Base-by-base conservation (phyloP, 2,797 vertebrate genomes). In the Dipus sagitta region DNA sequence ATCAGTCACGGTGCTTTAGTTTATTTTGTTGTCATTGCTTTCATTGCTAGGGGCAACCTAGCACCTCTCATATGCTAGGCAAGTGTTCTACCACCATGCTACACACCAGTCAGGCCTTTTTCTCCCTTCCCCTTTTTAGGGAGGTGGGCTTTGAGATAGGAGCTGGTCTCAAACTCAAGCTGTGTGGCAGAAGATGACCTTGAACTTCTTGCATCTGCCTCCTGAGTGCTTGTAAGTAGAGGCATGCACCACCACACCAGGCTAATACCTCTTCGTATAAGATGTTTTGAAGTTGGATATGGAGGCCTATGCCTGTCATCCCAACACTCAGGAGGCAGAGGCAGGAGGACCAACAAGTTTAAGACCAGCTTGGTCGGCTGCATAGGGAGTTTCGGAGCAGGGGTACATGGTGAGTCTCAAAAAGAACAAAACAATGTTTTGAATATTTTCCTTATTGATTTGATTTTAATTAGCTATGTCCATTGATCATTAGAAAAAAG, bases 191-290 rank as follows among this genome's bases (percentile, higher is more conserved):
- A 77, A 18, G 38, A 12, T 75, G 21, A 42, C 38, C 72, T 47
- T 2, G 24, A 75, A 47, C 38, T 42, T 21, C 72, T 24, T 38
- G 24, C 9, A 10, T 38, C 78, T 64, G 78, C 6, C 32, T 42
- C 32, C 18, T 32, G 38, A 3, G n/a, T 81, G 78, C 78, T 47
- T 38, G 24, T 32, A 60, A 4, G 11, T 64, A 26, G 23, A 38
- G 60, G 21, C 64, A 28, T 65, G 77, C 13, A 23, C n/a, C 77
- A 60, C 54, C 23, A 78, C 4, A 28, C 76, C 65, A 15, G 14
- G 47, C 65, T 94, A 38, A 67, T 62, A 28, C 90, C 86, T 94
- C 62, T 87, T 65, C 60, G 24, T 75, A 74, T 20, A n/a, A 38
- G 12, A 11, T 42, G 15, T 30, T 23, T 64, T 90, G 60, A 26